Conservation (phyloP, 64 coral and sea anemone species). For the Actinia equina region DNA sequence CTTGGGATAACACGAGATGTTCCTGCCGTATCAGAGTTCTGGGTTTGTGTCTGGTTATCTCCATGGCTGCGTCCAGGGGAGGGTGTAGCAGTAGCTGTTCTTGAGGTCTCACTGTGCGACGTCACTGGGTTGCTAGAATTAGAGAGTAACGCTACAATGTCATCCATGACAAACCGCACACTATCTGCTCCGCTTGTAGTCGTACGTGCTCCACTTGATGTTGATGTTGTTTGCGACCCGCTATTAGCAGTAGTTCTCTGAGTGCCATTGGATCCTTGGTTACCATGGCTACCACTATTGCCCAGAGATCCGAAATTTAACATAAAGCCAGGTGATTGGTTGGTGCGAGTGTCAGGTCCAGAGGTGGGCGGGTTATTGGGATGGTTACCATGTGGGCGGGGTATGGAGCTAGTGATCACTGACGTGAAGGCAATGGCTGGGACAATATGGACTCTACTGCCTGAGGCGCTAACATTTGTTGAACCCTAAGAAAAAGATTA, state of each 20-base stretch:
- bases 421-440: not conserved
- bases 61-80: conserved; percentile 10
- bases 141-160: conserved; percentile 82
- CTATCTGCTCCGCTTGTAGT: conserved; percentile 26
- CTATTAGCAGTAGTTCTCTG: not conserved
- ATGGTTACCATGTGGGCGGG: not conserved
- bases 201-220: conserved; percentile 1
- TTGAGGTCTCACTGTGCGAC: conserved; percentile 16
- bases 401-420: not conserved
- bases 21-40: conserved; percentile 19
- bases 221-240: not conserved
- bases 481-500: not conserved
- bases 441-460: not conserved
- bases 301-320: conserved; percentile 9
- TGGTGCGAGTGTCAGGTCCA: not conserved
- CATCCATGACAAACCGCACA: conserved; percentile 66
- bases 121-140: conserved; percentile 32
- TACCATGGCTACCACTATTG: not conserved
- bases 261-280: conserved; percentile 1
- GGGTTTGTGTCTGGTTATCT: conserved; percentile 40
- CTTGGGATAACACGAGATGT: conserved; percentile 1
- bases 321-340: not conserved
- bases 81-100: not conserved
- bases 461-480: not conserved
- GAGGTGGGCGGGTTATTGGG: not conserved